Conservation (phyloP, 1,140 invertebrate species). For the Formica exsecta region DNA sequence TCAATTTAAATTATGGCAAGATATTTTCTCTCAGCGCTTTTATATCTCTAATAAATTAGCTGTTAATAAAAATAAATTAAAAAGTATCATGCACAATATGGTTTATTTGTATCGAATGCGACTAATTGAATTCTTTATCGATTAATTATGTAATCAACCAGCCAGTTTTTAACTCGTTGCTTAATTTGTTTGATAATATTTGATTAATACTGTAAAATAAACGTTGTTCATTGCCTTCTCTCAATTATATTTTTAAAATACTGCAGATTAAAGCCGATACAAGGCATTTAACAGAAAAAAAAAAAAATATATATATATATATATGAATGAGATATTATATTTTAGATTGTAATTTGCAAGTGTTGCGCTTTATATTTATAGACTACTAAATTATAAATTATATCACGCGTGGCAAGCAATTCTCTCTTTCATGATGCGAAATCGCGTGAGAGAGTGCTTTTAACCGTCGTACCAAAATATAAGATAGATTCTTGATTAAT, state of each 20-base stretch:
- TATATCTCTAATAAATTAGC: not conserved
- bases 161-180: not conserved
- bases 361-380: conserved; percentile 46
- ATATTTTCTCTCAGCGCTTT: conserved; percentile 1
- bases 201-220: not conserved
- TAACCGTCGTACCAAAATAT: too few species aligned
- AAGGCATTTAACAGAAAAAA: not conserved
- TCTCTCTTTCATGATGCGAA: not conserved
- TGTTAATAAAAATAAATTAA: conserved; percentile 22
- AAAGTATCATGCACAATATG: not conserved
- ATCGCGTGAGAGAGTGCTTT: not conserved
- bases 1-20: not conserved
- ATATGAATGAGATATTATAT: too few species aligned
- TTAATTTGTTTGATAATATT: not conserved
- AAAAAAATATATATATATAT: too few species aligned
- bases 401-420: not conserved
- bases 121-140: conserved; percentile 1
- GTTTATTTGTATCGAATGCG: not conserved
- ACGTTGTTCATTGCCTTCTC: not conserved
- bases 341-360: conserved; percentile 30
- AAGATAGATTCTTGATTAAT: not conserved
- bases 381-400: conserved; percentile 42
- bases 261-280: not conserved
- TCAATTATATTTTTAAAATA: not conserved
- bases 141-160: conserved; percentile 1